phyloP scores from a whole-genome alignment of 2,113 vertebrate species.

The Meleagris gallopavo region DNA sequence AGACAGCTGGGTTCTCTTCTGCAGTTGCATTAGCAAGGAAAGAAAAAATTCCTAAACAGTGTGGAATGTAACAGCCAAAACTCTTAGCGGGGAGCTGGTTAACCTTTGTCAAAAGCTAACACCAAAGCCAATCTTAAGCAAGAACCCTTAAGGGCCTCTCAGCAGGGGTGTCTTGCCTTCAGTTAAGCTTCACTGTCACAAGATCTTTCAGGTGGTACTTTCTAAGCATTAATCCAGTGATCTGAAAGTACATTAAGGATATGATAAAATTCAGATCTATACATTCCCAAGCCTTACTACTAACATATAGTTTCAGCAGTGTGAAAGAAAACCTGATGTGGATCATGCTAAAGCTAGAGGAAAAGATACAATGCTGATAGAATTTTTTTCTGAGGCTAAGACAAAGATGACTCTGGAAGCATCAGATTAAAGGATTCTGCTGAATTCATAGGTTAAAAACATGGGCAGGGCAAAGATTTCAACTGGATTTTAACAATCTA shows the following conservation, averaged over 20 bases:
- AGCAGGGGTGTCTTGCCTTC: background rate
- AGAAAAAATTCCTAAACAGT: background rate
- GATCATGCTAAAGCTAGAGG: background rate
- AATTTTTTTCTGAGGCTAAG: background rate
- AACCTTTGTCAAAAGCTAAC: slow-evolving; percentile 33
- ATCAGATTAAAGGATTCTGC: background rate
- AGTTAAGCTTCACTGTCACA: background rate
- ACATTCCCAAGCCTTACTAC: background rate
- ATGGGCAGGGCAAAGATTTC: background rate
- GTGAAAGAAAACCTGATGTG: background rate
- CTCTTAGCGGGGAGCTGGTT: slow-evolving; percentile 22
- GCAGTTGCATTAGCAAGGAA: background rate
- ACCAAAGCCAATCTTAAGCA: background rate
- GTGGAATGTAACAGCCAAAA: background rate
- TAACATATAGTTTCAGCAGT: background rate
- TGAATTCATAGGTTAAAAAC: background rate
- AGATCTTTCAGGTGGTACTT: background rate
- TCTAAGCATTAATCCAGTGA: background rate
- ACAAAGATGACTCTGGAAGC: background rate
- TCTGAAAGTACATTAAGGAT: background rate
- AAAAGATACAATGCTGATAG: background rate
- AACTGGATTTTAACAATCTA: background rate
- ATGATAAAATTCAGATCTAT: background rate
- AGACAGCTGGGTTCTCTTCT: background rate
- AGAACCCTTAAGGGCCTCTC: background rate